Base-by-base conservation (phyloP, 2,113 vertebrate species). In the Hystrix cristata region DNA sequence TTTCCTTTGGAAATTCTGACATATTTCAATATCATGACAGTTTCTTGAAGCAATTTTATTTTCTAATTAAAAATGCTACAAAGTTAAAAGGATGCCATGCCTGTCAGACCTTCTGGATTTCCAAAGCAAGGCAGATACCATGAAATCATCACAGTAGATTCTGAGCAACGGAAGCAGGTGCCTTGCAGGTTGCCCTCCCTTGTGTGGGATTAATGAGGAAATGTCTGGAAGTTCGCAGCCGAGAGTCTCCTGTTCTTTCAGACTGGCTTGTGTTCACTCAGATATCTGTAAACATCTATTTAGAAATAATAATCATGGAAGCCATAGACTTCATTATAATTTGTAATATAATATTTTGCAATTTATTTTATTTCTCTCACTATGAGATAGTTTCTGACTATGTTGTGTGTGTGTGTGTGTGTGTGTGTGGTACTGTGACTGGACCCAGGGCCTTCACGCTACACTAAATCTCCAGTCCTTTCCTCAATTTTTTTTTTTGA, bases 1-100 rank as follows among this genome's bases (percentile, higher is more conserved):
- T 64, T 71, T 91, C 27, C 79, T 91, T 90, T 19, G 9, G 65
- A 94, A 83, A 90, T 91, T 27, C 62, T 80, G 38, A 87, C 71
- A 59, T 72, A 48, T 84, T 92, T 82, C 64, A 69, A n/a, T 34
- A 59, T 38, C 67, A 87, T 18, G 29, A 57, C 81, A 34, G 38
- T 46, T 87, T 38, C 81, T 90, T 12, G 27, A 91, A 87, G 38
- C 15, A 48, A 76, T 81, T 88, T 89, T 76, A 74, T 91, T 81
- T 81, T 87, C 53, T 81, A 64, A 91, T 74, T 90, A 86, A 96
- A 88, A 83, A 38, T 6, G 16, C 15, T 43, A 31, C 62, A 23
- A 67, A 51, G 51, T 83, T 76, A 84, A 16, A 53, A 0, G 16
- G 64, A 92, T 46, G 23, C 5, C 19, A 3, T 0, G 2, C 18